These are phyloP conservation scores for Chrysopa pallens DNA, from an alignment of 1,140 invertebrate genomes.

Conservation along the genomic window DNA sequence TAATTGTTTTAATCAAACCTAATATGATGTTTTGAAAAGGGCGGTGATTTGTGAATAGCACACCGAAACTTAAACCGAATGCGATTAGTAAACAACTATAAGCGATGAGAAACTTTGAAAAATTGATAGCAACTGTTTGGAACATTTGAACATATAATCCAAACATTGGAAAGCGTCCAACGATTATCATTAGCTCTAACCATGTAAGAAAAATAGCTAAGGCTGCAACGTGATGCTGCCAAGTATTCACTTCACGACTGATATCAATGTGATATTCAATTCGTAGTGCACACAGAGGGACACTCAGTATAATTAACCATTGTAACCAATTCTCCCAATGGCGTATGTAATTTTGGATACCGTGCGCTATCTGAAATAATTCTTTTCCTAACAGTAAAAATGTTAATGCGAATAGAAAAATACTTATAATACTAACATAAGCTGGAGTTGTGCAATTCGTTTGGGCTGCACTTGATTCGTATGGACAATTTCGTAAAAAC, in stretches of 20 bases:
- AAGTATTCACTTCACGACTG: constrained; percentile 24
- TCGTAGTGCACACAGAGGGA: constrained; percentile 36
- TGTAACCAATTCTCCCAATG: constrained; percentile 75
- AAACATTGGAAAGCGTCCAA: constrained; percentile 68
- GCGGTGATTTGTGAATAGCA: constrained; percentile 57
- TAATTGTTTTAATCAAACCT: constrained; percentile 56
- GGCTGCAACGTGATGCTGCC: constrained; percentile 66
- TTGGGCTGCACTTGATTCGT: constrained; percentile 1
- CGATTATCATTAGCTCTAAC: constrained; percentile 66
- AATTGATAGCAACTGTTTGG: constrained; percentile 63
- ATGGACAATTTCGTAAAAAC: constrained; percentile 23
- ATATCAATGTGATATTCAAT: constrained; percentile 16
- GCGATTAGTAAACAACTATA: constrained; percentile 64
- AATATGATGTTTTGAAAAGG: constrained; percentile 42
- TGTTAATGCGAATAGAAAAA: constrained; percentile 39
- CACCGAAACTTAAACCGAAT: constrained; percentile 57
- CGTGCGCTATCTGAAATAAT: constrained; percentile 51
- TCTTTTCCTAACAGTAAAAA: constrained; percentile 45
- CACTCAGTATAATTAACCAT: constrained; percentile 49
- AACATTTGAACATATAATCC: constrained; percentile 77
- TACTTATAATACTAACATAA: constrained; percentile 31
- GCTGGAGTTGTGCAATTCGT: constrained; percentile 23
- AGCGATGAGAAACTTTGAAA: constrained; percentile 62
- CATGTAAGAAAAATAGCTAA: constrained; percentile 58
- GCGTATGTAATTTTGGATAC: constrained; percentile 45